Evolutionary conservation across 1,140 invertebrate species (phyloP), one percentile per base, ranked within the genome.

Genomic region (Aphaenogaster rudis): DNA sequence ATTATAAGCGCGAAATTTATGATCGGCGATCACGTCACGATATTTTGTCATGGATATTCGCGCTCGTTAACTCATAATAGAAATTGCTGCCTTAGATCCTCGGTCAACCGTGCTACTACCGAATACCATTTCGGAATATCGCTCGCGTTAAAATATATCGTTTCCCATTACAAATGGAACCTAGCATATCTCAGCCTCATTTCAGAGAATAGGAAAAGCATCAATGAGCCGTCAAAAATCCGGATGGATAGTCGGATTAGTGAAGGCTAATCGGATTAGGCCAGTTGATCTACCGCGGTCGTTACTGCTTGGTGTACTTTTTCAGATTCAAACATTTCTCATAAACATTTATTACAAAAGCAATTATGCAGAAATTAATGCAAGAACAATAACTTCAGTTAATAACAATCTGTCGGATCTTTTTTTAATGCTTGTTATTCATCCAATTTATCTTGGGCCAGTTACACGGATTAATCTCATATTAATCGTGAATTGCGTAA

Each of bases 41-140:
- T 74, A 84, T 88, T 57, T 39, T 21, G 50, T 11, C 82, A 57
- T 76, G 66, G 77, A 82, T 86, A 88, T 86, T 82, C 79, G 81
- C 54, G 79, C 82, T 91, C 61, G 78, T 91, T 84, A 90, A 67
- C 59, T 57, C 39, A 59, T 88, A 90, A 90, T 91, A 71, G 66
- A 86, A 86, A 91, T 90, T 88, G 77, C 72, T 87, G 66, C 66
- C 86, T 88, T 87, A 86, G 76, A 90, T 89, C 28, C 64, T n/a
- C 78, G 86, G 63, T 52, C 90, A 91, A 86, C 78, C 76, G 64
- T 85, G 61, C 76, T 79, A 48, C 78, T 84, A 39, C 78, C 85
- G 85, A 90, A 87, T 88, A 67, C 54, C 33, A 1, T 57, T 48
- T 50, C 28, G 28, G 28, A 28, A 28, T 28, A 28, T 28, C 28